These are phyloP conservation scores for Sphinx pinastri DNA, from an alignment of 2,888 invertebrate species.

Conservation along the genomic window DNA sequence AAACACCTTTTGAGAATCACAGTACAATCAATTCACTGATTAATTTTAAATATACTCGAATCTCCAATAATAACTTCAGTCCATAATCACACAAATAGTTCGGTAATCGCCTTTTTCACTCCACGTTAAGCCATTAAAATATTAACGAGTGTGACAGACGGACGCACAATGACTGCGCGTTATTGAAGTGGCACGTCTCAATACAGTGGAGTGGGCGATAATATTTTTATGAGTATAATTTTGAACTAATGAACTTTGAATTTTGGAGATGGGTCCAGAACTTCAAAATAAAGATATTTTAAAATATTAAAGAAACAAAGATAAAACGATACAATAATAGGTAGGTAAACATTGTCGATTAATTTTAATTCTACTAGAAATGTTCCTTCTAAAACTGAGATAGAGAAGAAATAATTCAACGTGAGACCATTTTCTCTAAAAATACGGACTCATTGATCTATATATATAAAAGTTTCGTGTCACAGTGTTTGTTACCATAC, in stretches of 20 bases:
- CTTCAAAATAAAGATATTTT: neutral
- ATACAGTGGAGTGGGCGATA: constrained; percentile 37
- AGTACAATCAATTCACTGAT: too few relatives aligned
- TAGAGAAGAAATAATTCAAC: too few relatives aligned
- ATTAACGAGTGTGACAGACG: constrained; percentile 57
- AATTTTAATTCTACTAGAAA: too few relatives aligned
- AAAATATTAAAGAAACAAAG: neutral
- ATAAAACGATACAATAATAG: neutral
- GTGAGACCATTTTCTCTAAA: too few relatives aligned
- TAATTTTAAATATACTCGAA: too few relatives aligned
- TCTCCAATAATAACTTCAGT: constrained; percentile 28
- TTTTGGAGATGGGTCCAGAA: neutral
- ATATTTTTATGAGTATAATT: constrained; percentile 26
- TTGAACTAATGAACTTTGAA: neutral
- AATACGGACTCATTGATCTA: too few relatives aligned
- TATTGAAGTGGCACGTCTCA: constrained; percentile 37
- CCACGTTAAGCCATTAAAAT: constrained; percentile 56
- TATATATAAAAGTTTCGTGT: too few relatives aligned
- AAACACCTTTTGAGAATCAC: too few relatives aligned
- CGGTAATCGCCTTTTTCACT: constrained; percentile 53
- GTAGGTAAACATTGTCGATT: neutral
- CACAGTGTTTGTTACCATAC: too few relatives aligned
- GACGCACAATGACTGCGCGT: constrained; percentile 48
- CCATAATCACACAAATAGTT: constrained; percentile 57
- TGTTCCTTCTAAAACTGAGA: too few relatives aligned